phyloP scores from a whole-genome alignment of 2,113 vertebrate genomes.

The Colinus virginianus region DNA sequence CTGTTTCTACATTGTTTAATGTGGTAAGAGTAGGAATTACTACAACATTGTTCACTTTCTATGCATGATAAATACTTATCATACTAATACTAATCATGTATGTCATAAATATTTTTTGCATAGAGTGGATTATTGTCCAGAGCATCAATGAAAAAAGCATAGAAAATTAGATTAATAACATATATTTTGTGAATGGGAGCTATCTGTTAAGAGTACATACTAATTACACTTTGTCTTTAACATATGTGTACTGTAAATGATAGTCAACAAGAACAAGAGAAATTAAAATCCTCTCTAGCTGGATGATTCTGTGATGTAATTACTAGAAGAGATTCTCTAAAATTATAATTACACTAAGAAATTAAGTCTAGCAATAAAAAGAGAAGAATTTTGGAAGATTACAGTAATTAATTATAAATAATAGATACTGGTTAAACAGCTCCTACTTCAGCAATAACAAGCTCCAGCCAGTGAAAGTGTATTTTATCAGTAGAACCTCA shows the following conservation, averaged over 20 bases:
- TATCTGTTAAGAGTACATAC: not conserved
- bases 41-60: not conserved
- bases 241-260: not conserved
- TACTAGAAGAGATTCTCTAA: not conserved
- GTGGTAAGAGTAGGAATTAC: not conserved
- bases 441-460: not conserved
- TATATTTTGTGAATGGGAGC: not conserved
- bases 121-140: not conserved
- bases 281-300: not conserved
- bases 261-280: not conserved
- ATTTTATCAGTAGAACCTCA: not conserved
- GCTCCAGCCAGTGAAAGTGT: not conserved
- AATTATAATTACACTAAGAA: not conserved
- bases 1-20: not conserved
- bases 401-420: not conserved
- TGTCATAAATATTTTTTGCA: not conserved
- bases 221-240: not conserved
- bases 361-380: not conserved
- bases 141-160: not conserved
- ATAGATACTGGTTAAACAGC: no score
- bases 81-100: no score
- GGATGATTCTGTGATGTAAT: not conserved
- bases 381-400: not conserved
- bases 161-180: not conserved
- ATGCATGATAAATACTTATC: fast-evolving